phyloP scores from a whole-genome alignment of 2,888 invertebrate species.

The Nemapogon koenigi region DNA sequence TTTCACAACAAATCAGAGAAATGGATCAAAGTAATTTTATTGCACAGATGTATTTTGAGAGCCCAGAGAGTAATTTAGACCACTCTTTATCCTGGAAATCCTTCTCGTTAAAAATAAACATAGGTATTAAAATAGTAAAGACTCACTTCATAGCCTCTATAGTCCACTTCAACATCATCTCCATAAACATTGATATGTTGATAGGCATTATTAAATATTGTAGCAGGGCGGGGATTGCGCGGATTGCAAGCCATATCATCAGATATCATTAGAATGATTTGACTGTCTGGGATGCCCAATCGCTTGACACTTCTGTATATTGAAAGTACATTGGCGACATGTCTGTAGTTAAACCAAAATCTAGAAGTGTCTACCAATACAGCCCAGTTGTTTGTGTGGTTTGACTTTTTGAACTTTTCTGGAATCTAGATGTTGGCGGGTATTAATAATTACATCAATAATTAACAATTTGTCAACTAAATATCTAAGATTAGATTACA shows the following conservation, averaged over 20 bases:
- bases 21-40: too few relatives aligned
- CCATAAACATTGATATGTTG: constrained; percentile 99
- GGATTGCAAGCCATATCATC: constrained; percentile 99
- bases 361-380: constrained; percentile 97
- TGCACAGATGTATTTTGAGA: too few relatives aligned
- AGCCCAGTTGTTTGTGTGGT: constrained; percentile 99
- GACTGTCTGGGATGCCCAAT: constrained; percentile 97
- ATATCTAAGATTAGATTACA: neutral
- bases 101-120: too few relatives aligned
- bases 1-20: too few relatives aligned
- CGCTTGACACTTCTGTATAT: constrained; percentile 98
- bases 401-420: constrained; percentile 65
- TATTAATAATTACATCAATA: neutral
- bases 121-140: too few relatives aligned
- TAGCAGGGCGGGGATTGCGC: constrained; percentile 95
- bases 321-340: constrained; percentile 98
- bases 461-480: too few relatives aligned
- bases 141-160: constrained; percentile 86
- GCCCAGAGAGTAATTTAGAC: too few relatives aligned
- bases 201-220: constrained; percentile 97
- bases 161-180: constrained; percentile 99
- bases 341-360: constrained; percentile 99
- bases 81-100: too few relatives aligned
- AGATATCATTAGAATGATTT: constrained; percentile 99
- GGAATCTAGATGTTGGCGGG: constrained; percentile 41